Evolutionary conservation across 1,140 invertebrate genomes (phyloP), one percentile per base, ranked within the genome.

Genomic region (Teleogryllus occipitalis): DNA sequence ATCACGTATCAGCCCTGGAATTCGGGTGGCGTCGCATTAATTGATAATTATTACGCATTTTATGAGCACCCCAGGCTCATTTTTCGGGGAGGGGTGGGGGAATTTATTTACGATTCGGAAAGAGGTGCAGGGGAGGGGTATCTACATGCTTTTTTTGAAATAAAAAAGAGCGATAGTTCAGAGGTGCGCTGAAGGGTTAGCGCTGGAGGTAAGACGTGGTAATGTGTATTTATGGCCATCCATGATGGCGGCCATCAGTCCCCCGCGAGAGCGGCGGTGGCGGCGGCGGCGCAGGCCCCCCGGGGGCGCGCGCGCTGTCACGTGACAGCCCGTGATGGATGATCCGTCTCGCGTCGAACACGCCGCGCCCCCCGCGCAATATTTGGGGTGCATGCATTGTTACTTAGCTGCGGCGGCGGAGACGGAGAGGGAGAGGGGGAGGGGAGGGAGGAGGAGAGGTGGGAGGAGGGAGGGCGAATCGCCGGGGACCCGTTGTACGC

Each of bases 101-200:
- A 65, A 65, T 65, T 39, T 65, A 65, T 65, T 65, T 65, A 65
- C 54, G 54, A 65, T 65, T 65, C 54, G 54, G 54, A 65, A 39
- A 39, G 54, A 18, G 18, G 54, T 7, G 18, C 7, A 65, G 18
- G 7, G 54, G 54, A 2, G 54, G 54, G 54, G 10, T 65, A 65
- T 65, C 18, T 65, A 39, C 27, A 65, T 65, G 10, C 54, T 65
- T 65, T 65, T 65, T 65, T 65, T 7, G 54, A 65, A 65, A 65
- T 14, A 65, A 65, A 65, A 65, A 65, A 65, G 18, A 65, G 54
- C 18, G 54, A 65, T 65, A 65, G 54, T 65, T 65, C 54, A 65
- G 54, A 65, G 54, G 54, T 65, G 54, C 18, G 54, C 10, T 65
- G 54, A 65, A 65, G 54, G 54, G 54, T 10, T 10, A 65, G 54